Evolutionary conservation across 1,140 invertebrate genomes (phyloP), one percentile per base, ranked within the genome.

Genomic region (Hyles vespertilio): DNA sequence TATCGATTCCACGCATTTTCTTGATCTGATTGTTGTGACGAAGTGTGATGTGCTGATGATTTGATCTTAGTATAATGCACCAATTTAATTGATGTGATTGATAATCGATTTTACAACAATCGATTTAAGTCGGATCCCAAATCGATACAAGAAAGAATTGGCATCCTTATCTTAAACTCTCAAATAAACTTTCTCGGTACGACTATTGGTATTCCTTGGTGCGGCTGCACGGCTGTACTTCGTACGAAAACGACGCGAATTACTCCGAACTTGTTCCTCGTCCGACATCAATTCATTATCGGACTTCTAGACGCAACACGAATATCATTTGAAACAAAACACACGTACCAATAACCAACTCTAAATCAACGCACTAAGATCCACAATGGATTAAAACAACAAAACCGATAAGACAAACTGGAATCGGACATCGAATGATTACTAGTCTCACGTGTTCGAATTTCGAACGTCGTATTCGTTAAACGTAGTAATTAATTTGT

Each of bases 381-480:
- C 54, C 34, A 74, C 44, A 67, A 72, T 77, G 32, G 33, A 48
- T 51, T 69, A 51, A 5, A 32, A 2, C 5, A n/a, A 11, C 7
- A 22, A 22, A 65, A 69, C 51, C 69, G 80, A 81, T 88, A 85
- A 81, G 78, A 72, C 83, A 63, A 76, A 74, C 70, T 81, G 81
- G 79, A 82, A 79, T 76, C 77, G 65, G 74, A 84, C 79, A 85
- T 83, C 79, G 81, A 87, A 84, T 87, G 86, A 89, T 89, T 87
- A 87, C 81, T 80, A 84, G 81, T 77, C 81, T 76, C 69, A 66
- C 70, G 67, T 65, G 73, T 74, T 74, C 58, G 69, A 57, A 67
- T 70, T 70, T 68, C 45, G 61, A 84, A 84, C 75, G 77, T 68
- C 70, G 74, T 79, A 82, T 74, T 70, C 61, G 63, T 70, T 50